Conservation (phyloP, 35 echinoderm and acorn worm genomes). For the Diadema setosum region DNA sequence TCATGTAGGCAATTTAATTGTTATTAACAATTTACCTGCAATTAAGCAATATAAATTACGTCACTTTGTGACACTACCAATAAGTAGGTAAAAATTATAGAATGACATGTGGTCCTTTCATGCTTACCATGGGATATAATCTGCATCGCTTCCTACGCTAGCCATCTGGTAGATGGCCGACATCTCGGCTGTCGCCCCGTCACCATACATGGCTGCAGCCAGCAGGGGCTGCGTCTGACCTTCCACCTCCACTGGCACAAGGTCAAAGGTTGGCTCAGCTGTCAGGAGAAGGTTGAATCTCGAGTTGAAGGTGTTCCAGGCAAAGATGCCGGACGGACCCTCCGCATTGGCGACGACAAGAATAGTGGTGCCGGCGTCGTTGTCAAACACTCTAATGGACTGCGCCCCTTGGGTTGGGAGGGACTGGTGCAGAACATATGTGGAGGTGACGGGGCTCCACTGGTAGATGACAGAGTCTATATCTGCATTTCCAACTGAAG, state of each 20-base stretch:
- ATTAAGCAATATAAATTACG: too few species aligned
- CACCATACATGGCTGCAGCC: constrained; percentile 54
- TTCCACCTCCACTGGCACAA: constrained; percentile 3
- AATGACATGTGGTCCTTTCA: too few species aligned
- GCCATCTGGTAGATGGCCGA: constrained; percentile 43
- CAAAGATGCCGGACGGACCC: constrained; percentile 48
- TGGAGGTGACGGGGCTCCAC: constrained; percentile 46
- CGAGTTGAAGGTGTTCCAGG: constrained; percentile 76
- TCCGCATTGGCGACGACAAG: constrained; percentile 49
- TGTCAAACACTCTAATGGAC: constrained; percentile 57
- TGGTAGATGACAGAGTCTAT: constrained; percentile 74
- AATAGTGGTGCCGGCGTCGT: constrained; percentile 36
- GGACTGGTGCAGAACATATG: constrained; percentile 60
- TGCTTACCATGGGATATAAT: constrained; percentile 81
- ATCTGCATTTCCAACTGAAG: constrained; percentile 43
- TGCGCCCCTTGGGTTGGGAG: constrained; percentile 66
- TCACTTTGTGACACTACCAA: too few species aligned
- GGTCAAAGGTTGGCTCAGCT: constrained; percentile 9
- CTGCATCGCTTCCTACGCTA: constrained; percentile 21
- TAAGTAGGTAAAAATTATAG: too few species aligned
- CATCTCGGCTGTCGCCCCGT: constrained; percentile 14
- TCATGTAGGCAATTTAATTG: too few species aligned
- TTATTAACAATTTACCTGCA: too few species aligned
- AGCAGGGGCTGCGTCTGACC: not conserved
- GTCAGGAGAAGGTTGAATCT: constrained; percentile 20